These are phyloP conservation scores for Eilema caniola DNA, from an alignment of 2,888 invertebrate genomes.

Conservation along the genomic window DNA sequence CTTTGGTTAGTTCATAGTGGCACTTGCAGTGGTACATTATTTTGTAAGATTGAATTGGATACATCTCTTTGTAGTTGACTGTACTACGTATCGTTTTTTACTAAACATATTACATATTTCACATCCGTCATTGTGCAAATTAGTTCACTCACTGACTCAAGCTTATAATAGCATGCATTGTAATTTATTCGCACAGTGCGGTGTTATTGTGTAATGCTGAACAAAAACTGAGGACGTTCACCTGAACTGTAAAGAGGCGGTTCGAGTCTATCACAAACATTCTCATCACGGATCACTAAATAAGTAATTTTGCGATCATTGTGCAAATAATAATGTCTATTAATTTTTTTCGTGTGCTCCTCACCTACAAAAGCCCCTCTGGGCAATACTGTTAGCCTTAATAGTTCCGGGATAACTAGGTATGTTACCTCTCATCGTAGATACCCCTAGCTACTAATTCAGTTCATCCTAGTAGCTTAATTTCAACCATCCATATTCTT, in stretches of 20 bases:
- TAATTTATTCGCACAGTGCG: constrained; percentile 40
- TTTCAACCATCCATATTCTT: too few species aligned
- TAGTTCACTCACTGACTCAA: not conserved
- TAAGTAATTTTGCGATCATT: constrained; percentile 1
- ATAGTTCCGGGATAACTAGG: not conserved
- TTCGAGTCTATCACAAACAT: not conserved
- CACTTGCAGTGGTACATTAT: too few species aligned
- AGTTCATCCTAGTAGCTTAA: not conserved
- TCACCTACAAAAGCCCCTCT: not conserved
- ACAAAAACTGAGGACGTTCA: constrained; percentile 44
- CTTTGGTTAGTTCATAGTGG: too few species aligned
- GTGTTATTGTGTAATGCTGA: constrained; percentile 35
- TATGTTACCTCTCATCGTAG: not conserved
- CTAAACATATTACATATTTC: not conserved
- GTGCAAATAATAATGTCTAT: not conserved
- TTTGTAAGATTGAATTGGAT: too few species aligned
- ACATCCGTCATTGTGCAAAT: constrained; percentile 4
- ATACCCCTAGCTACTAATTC: not conserved
- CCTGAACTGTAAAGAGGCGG: constrained; percentile 22
- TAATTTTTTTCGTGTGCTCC: not conserved
- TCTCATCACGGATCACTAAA: not conserved
- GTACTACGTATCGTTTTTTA: not conserved
- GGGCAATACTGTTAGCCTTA: too few species aligned
- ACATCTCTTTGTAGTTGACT: too few species aligned
- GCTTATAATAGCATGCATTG: constrained; percentile 28